These are phyloP conservation scores for Hydrolagus affinis DNA, from an alignment of 2,113 vertebrate genomes.

Conservation along the genomic window DNA sequence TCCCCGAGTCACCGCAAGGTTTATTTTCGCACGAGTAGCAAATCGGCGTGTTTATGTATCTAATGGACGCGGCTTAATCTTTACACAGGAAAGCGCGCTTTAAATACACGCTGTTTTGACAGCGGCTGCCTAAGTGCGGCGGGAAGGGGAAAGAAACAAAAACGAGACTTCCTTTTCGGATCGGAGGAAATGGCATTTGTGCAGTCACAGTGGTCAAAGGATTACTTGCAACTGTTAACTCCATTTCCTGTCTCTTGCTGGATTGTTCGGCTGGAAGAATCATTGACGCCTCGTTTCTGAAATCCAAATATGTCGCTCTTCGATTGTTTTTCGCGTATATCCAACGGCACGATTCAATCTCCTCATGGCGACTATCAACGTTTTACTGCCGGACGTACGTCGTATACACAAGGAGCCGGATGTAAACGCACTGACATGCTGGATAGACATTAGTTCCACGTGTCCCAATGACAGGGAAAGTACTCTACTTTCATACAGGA, in stretches of 20 bases:
- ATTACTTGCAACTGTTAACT: neutral
- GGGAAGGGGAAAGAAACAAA: neutral
- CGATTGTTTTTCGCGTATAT: neutral
- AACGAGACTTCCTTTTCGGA: no score
- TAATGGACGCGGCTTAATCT: neutral
- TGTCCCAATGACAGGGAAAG: no score
- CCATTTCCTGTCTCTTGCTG: neutral
- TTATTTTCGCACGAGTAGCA: neutral
- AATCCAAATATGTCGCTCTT: neutral
- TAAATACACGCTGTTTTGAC: neutral
- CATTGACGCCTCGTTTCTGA: neutral
- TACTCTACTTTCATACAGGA: no score
- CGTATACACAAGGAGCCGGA: neutral
- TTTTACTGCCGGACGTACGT: neutral
- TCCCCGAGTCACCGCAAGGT: no score
- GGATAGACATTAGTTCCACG: no score
- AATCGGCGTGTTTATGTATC: neutral
- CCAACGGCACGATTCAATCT: neutral
- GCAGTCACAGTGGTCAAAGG: neutral
- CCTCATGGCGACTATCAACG: neutral
- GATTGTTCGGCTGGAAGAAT: conserved; percentile 1
- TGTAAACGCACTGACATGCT: no score
- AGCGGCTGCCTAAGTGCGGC: neutral
- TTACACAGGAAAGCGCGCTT: neutral
- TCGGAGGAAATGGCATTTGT: neutral